Conservation (phyloP, 2,888 invertebrate species). For the Trypoxylon attenuatum region DNA sequence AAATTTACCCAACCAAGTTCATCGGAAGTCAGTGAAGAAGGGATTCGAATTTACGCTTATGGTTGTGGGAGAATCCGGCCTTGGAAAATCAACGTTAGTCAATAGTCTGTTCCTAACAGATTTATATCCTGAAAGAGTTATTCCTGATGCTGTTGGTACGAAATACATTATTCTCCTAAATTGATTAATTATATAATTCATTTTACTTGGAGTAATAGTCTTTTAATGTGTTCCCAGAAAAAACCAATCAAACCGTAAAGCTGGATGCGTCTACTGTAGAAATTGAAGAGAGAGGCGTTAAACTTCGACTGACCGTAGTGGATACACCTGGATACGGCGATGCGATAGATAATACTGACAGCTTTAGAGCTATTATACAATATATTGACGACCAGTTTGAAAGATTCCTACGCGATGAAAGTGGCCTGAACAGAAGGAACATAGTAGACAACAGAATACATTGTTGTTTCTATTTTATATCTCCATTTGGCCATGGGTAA, state of each 20-base stretch:
- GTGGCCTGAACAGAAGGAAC: slow-evolving; percentile 95
- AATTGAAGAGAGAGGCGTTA: slow-evolving; percentile 96
- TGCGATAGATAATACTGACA: slow-evolving; percentile 95
- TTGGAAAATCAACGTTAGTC: slow-evolving; percentile 96
- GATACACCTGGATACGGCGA: slow-evolving; percentile 98
- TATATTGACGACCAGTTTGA: slow-evolving; percentile 99
- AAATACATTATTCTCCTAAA: slow-evolving; percentile 3
- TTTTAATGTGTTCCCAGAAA: slow-evolving; percentile 78
- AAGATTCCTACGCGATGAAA: slow-evolving; percentile 92
- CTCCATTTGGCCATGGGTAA: slow-evolving; percentile 97
- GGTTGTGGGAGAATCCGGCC: slow-evolving; percentile 93
- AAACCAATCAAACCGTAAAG: slow-evolving; percentile 93
- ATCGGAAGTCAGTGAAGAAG: slow-evolving; percentile 97
- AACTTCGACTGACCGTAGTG: slow-evolving; percentile 92
- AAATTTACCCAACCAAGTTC: slow-evolving; percentile 97
- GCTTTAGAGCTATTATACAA: slow-evolving; percentile 94
- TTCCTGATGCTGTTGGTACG: slow-evolving; percentile 90
- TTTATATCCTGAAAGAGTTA: slow-evolving; percentile 93
- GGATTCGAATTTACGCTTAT: slow-evolving; percentile 98
- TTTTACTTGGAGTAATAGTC: not conserved
- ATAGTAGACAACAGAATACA: slow-evolving; percentile 98
- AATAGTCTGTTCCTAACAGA: slow-evolving; percentile 96
- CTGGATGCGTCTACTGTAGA: slow-evolving; percentile 96
- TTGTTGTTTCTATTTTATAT: slow-evolving; percentile 98
- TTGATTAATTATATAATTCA: not conserved